Percentiles rank a stretch among this genome's conserved stretches.
These are phyloP conservation scores for Trigoniulus corallinus DNA, from an alignment of 1,140 invertebrate species.

Conservation along the genomic window DNA sequence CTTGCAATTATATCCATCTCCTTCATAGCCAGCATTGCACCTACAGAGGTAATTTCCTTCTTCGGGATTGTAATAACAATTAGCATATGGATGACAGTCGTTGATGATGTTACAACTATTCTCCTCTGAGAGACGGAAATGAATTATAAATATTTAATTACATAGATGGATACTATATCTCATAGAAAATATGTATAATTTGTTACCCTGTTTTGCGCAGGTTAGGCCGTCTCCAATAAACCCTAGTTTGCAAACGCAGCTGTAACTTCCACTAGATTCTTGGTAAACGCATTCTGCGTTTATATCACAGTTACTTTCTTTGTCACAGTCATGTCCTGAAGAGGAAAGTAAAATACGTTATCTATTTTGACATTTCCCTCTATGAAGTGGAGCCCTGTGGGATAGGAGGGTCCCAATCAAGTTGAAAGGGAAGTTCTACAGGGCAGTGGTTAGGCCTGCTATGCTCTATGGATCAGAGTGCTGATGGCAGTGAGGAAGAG, in stretches of 20 bases:
- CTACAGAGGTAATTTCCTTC: conserved; percentile 40
- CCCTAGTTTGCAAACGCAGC: conserved; percentile 60
- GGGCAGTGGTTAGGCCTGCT: too few species aligned
- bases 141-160: neutral
- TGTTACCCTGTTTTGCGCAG: conserved; percentile 29
- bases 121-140: neutral
- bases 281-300: conserved; percentile 57
- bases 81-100: conserved; percentile 48
- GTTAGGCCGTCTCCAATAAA: conserved; percentile 60
- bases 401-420: too few species aligned
- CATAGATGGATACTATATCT: too few species aligned
- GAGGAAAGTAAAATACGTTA: neutral
- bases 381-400: too few species aligned
- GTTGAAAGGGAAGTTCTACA: too few species aligned
- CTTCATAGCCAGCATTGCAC: conserved; percentile 58
- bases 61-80: conserved; percentile 43
- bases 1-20: conserved; percentile 54
- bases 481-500: too few species aligned
- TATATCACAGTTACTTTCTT: conserved; percentile 51
- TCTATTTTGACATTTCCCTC: neutral
- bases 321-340: conserved; percentile 39
- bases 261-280: conserved; percentile 34
- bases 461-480: too few species aligned
- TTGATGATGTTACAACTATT: conserved; percentile 45
- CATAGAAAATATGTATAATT: too few species aligned